phyloP scores from a whole-genome alignment of 1,140 invertebrate species.

The Caenorhabditis tropicalis region DNA sequence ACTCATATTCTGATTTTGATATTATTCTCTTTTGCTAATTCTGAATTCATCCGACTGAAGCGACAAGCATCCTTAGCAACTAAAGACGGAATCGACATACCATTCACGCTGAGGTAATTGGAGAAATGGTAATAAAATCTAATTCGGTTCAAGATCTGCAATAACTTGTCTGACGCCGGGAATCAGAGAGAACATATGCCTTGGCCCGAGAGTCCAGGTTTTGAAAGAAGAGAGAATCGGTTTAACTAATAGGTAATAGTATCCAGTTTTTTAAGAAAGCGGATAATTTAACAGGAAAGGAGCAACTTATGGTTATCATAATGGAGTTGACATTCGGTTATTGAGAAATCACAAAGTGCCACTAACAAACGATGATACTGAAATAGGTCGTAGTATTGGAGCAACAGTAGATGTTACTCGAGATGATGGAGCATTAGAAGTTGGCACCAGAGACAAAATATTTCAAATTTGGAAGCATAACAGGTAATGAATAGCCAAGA shows the following conservation, averaged over 20 bases:
- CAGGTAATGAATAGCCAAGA: background rate
- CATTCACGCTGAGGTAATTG: constrained; percentile 35
- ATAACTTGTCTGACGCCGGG: constrained; percentile 54
- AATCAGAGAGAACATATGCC: constrained; percentile 46
- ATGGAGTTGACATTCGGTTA: constrained; percentile 51
- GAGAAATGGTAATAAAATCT: background rate
- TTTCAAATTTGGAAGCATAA: constrained; percentile 52
- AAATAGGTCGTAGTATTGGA: constrained; percentile 48
- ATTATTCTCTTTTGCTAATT: background rate
- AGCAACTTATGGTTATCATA: constrained; percentile 51
- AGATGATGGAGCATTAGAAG: constrained; percentile 49
- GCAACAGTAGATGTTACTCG: constrained; percentile 45
- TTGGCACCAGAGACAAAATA: constrained; percentile 42
- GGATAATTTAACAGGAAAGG: constrained; percentile 13
- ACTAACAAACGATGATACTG: constrained; percentile 51
- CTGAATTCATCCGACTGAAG: background rate
- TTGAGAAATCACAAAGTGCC: constrained; percentile 47
- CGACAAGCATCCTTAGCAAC: constrained; percentile 39
- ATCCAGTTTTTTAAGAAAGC: too few species aligned
- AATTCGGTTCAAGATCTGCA: constrained; percentile 6
- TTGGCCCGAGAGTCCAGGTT: constrained; percentile 44
- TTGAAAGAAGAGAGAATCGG: constrained; percentile 37
- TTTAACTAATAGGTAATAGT: constrained; percentile 6
- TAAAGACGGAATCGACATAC: constrained; percentile 52
- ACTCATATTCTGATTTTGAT: background rate